A percentile compares a stretch with the other conserved stretches of the same genome.
These are phyloP conservation scores for Drosophila incognita DNA, from an alignment of 2,888 invertebrate species.

Conservation along the genomic window DNA sequence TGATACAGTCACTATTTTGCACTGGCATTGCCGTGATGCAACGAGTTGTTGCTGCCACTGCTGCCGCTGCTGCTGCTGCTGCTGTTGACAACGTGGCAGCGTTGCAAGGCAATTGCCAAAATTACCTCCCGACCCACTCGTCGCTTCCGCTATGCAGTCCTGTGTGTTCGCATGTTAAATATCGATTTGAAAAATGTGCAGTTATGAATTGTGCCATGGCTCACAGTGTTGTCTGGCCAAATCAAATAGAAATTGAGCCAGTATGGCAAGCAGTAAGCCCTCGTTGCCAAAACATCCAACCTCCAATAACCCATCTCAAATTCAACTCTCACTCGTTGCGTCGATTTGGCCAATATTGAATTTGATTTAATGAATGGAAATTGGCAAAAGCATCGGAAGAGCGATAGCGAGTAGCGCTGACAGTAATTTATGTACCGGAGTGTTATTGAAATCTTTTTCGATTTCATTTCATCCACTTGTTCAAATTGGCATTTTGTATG, in stretches of 20 bases:
- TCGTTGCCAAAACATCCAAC: background rate
- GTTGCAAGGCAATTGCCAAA: constrained; percentile 26
- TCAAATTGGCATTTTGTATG: background rate
- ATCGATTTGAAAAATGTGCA: constrained; percentile 76
- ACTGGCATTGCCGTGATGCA: constrained; percentile 13
- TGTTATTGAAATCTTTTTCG: constrained; percentile 36
- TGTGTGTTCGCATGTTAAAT: constrained; percentile 54
- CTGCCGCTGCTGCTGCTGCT: background rate
- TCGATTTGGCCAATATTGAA: constrained; percentile 77
- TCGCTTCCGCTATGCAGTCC: background rate
- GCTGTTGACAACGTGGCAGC: constrained; percentile 44
- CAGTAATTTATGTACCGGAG: constrained; percentile 48
- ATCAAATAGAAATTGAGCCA: constrained; percentile 72
- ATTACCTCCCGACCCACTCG: background rate
- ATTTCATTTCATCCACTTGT: constrained; percentile 29
- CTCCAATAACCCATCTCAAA: constrained; percentile 11
- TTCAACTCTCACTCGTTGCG: constrained; percentile 55
- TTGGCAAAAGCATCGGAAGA: constrained; percentile 60
- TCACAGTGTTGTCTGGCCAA: constrained; percentile 45
- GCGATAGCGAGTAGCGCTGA: constrained; percentile 34
- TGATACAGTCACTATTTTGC: constrained; percentile 48
- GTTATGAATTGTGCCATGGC: constrained; percentile 67
- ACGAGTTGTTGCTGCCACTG: background rate
- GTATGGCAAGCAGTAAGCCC: constrained; percentile 10
- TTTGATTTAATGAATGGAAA: constrained; percentile 80